Evolutionary conservation across 2,888 invertebrate species (phyloP).

Genomic region (Fragum sueziense): DNA sequence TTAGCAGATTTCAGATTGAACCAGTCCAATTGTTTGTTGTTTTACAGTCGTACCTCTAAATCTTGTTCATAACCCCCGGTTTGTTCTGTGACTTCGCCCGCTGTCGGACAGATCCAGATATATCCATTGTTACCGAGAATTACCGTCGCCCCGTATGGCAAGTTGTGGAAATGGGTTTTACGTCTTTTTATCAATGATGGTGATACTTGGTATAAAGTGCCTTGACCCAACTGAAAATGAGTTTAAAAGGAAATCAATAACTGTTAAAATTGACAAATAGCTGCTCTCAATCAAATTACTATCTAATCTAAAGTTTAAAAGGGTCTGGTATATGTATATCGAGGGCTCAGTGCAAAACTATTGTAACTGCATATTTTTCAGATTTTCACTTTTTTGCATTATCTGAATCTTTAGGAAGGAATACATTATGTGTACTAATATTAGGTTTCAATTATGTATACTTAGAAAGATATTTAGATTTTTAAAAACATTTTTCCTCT

Average conservation of each 20-base stretch:
- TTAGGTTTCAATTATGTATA: no score
- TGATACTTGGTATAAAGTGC: constrained; percentile 93
- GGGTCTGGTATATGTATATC: no score
- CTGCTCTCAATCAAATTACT: no score
- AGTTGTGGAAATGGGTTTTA: constrained; percentile 97
- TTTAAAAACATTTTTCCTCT: no score
- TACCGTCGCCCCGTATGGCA: constrained; percentile 94
- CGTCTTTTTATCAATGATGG: constrained; percentile 95
- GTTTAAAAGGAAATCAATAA: not conserved
- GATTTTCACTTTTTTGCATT: no score
- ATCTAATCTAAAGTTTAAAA: no score
- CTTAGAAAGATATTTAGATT: no score
- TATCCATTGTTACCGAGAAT: constrained; percentile 98
- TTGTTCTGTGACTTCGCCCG: constrained; percentile 84
- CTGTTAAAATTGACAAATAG: not conserved
- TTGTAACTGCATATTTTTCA: no score
- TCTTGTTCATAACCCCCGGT: constrained; percentile 89
- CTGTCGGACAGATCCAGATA: constrained; percentile 93
- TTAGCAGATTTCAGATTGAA: no score
- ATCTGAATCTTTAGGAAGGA: no score
- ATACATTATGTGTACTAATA: no score
- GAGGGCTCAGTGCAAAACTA: no score
- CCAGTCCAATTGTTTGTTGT: not conserved
- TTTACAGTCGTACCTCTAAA: constrained; percentile 85
- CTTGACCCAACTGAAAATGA: constrained; percentile 87